Percentiles rank a stretch among this genome's conserved stretches.
Evolutionary conservation across 1,140 invertebrate species (phyloP).

Genomic region (Listronotus bonariensis): DNA sequence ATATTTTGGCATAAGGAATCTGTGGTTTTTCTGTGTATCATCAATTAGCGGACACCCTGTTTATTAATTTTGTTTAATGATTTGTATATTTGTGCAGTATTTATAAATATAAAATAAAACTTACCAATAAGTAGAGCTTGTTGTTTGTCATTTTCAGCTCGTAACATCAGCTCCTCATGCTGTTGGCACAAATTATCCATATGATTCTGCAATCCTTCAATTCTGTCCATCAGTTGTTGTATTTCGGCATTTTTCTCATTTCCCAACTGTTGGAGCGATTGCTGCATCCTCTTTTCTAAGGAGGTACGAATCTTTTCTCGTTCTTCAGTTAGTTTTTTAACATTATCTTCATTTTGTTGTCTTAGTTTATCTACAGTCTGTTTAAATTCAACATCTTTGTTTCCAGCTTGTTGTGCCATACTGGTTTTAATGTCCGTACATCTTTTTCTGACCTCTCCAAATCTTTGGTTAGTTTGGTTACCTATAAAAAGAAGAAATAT

Average conservation of each 20-base stretch:
- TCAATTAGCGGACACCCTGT: too few species aligned
- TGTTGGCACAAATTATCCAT: constrained; percentile 80
- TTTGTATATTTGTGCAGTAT: too few species aligned
- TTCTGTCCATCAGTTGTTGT: constrained; percentile 69
- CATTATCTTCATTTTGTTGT: constrained; percentile 72
- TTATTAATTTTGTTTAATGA: too few species aligned
- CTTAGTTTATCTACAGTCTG: constrained; percentile 73
- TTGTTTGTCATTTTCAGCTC: constrained; percentile 87
- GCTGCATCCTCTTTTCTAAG: constrained; percentile 75
- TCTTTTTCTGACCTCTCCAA: constrained; percentile 73
- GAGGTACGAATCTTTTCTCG: constrained; percentile 72
- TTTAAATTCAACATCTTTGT: constrained; percentile 77
- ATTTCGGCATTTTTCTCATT: constrained; percentile 78
- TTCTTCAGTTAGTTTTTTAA: constrained; percentile 78
- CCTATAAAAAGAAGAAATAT: constrained; percentile 4
- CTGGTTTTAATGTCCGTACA: constrained; percentile 73
- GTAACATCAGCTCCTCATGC: constrained; percentile 79
- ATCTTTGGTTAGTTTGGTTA: constrained; percentile 70
- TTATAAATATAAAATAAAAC: constrained; percentile 26
- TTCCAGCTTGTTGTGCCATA: constrained; percentile 70
- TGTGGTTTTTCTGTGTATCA: too few species aligned
- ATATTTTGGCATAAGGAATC: too few species aligned
- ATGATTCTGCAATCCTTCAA: constrained; percentile 73
- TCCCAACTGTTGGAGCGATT: constrained; percentile 70
- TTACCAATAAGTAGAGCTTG: constrained; percentile 81